A percentile compares a stretch with the other conserved stretches of the same genome.
phyloP scores from a whole-genome alignment of 2,888 invertebrate species.

The Furcula furcula region DNA sequence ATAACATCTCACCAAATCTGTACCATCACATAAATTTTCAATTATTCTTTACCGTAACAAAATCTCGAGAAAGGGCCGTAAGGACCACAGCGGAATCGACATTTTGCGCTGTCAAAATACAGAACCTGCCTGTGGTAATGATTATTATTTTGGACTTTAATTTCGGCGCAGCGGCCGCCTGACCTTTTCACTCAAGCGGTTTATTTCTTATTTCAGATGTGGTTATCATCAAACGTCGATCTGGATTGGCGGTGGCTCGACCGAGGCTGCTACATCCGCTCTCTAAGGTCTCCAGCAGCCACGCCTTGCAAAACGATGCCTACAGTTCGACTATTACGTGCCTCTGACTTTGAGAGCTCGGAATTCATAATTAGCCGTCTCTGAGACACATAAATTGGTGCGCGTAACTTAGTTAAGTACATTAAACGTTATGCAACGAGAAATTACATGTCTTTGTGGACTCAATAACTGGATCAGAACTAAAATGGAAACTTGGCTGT shows the following conservation, averaged over 20 bases:
- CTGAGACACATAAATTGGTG: constrained; percentile 29
- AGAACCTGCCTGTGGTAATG: constrained; percentile 59
- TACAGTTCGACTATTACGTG: constrained; percentile 42
- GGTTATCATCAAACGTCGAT: constrained; percentile 70
- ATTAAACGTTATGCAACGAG: constrained; percentile 32
- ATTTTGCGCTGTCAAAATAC: constrained; percentile 62
- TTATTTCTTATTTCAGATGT: constrained; percentile 58
- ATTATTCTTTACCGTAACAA: constrained; percentile 46
- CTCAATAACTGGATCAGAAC: constrained; percentile 13
- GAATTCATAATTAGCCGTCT: constrained; percentile 37
- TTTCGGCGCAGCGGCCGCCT: constrained; percentile 58
- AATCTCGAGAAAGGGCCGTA: constrained; percentile 34
- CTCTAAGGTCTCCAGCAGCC: constrained; percentile 64
- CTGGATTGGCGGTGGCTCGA: constrained; percentile 53
- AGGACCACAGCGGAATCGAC: constrained; percentile 27
- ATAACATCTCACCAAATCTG: constrained; percentile 46
- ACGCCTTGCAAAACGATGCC: constrained; percentile 67
- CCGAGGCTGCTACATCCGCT: constrained; percentile 75
- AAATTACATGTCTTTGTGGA: constrained; percentile 19
- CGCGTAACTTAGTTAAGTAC: constrained; percentile 23
- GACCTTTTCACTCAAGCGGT: constrained; percentile 75
- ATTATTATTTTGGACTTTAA: constrained; percentile 72
- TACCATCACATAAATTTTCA: constrained; percentile 39
- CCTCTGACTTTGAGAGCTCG: constrained; percentile 42
- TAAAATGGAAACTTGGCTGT: constrained; percentile 10